Evolutionary conservation across 2,113 vertebrate species (phyloP).

Genomic region (Lasiurus borealis): DNA sequence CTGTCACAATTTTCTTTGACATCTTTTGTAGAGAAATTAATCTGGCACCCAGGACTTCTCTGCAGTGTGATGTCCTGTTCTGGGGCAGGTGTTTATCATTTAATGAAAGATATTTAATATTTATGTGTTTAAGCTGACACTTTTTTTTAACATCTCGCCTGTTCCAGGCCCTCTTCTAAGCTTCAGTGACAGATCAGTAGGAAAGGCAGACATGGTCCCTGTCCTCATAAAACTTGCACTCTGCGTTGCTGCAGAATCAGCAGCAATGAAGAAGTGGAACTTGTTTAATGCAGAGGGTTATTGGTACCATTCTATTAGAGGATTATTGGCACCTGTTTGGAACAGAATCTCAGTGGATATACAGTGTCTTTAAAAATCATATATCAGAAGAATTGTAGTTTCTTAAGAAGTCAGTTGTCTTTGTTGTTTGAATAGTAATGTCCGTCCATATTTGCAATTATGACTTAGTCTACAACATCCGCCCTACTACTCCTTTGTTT

Average conservation of each 20-base stretch:
- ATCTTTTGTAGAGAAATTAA: background rate
- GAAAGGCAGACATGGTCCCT: background rate
- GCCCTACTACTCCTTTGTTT: background rate
- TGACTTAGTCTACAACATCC: background rate
- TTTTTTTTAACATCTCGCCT: background rate
- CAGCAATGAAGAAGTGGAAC: no score
- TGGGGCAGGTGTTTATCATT: background rate
- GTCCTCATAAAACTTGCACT: background rate
- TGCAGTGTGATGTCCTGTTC: background rate
- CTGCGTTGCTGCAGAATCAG: no score
- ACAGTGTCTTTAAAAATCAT: background rate
- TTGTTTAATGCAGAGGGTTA: no score
- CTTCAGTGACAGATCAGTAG: background rate
- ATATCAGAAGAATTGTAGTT: background rate
- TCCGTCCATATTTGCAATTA: background rate
- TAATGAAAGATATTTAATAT: background rate
- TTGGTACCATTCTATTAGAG: background rate
- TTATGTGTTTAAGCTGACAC: background rate
- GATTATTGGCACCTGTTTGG: background rate
- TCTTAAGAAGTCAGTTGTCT: background rate
- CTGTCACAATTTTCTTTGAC: background rate
- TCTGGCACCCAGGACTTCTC: background rate
- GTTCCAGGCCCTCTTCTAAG: background rate
- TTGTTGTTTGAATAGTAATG: background rate
- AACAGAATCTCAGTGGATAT: background rate